phyloP scores from a whole-genome alignment of 2,888 invertebrate genomes.

The Osedax frankpressi region DNA sequence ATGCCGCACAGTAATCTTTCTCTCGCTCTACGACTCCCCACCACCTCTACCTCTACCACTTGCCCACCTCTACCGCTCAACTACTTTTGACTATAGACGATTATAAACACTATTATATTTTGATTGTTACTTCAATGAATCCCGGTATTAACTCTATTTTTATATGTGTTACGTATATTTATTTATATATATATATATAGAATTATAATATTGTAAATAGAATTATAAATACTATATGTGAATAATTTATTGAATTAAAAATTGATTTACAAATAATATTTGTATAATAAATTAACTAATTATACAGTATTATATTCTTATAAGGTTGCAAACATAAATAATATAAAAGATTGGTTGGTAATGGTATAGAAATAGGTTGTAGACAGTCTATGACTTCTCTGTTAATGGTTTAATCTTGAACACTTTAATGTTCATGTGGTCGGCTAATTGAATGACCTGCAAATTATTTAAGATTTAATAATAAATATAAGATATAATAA shows the following conservation, averaged over 20 bases:
- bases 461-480: neutral
- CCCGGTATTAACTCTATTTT: neutral
- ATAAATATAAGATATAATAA: too few species aligned
- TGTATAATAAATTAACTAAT: too few species aligned
- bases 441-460: slow-evolving; percentile 29
- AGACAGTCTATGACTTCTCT: neutral
- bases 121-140: neutral
- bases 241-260: too few species aligned
- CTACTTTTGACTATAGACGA: neutral
- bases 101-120: neutral
- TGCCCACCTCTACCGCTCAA: neutral
- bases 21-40: neutral
- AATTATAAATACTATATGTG: too few species aligned
- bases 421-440: slow-evolving; percentile 29
- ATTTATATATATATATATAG: neutral
- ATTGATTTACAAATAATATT: too few species aligned
- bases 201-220: neutral
- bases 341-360: too few species aligned
- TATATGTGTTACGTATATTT: neutral
- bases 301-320: too few species aligned
- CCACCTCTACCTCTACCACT: neutral
- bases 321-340: too few species aligned
- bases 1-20: neutral
- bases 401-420: slow-evolving; percentile 17
- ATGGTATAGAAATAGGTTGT: too few species aligned